These are phyloP conservation scores for Enteromius trimaculatus DNA, from an alignment of 2,797 vertebrate genomes.

Conservation along the genomic window DNA sequence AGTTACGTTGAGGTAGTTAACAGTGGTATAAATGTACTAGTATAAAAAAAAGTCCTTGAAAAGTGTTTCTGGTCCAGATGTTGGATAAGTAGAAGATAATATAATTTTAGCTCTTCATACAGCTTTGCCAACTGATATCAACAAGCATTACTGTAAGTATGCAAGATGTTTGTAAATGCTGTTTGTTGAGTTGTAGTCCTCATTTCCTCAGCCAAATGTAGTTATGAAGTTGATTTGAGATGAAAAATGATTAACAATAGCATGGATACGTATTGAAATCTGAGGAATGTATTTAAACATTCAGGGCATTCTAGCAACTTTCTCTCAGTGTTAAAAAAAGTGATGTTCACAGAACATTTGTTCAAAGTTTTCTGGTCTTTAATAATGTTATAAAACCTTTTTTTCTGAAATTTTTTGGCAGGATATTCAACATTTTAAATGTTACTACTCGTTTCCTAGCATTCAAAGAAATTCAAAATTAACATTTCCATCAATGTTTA, in stretches of 20 bases:
- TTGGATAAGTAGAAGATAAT: not conserved
- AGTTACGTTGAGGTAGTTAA: not conserved
- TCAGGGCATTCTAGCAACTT: not conserved
- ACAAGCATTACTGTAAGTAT: not conserved
- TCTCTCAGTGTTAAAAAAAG: not conserved
- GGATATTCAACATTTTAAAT: not conserved
- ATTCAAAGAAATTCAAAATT: not conserved
- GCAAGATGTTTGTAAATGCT: not conserved
- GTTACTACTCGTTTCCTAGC: not conserved
- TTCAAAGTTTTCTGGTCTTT: not conserved
- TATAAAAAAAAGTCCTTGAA: not conserved
- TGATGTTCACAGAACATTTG: not conserved
- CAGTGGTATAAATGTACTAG: not conserved
- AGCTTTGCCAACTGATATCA: not conserved
- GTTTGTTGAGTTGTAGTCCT: not conserved
- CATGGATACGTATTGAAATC: not conserved
- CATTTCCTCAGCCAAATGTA: not conserved
- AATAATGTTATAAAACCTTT: not conserved
- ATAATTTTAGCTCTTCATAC: not conserved
- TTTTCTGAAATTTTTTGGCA: not conserved
- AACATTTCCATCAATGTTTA: not conserved
- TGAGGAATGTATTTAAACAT: not conserved
- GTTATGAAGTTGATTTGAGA: not conserved
- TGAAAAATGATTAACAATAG: not conserved
- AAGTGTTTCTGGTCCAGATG: not conserved